Base-by-base conservation (phyloP, 2,888 invertebrate species). In the Aphodius granarius region DNA sequence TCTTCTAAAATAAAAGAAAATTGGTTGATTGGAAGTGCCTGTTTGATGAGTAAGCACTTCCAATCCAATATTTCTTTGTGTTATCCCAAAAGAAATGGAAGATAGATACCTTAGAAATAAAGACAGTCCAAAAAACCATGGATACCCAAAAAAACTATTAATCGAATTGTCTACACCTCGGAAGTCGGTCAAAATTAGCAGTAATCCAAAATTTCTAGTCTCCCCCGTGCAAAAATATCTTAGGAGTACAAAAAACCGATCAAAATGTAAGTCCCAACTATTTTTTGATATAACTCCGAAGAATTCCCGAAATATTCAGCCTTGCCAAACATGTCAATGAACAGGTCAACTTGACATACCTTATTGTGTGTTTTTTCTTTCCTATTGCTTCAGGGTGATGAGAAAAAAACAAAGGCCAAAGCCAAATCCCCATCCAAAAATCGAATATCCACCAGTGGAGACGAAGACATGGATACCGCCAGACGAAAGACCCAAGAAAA, bases 401-500 rank as follows among this genome's bases (percentile, higher is more conserved):
- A 72, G 64, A 72, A 63, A 19, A 22, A 75, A 76, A 64, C 43
- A 72, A 19, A 72, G 71, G 5, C 20, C 20, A 18, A 75, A 73
- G 19, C 75, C 71, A 13, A 78, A 73, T 62, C 76, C 75, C 2
- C 76, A 75, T 16, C 79, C 79, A 5, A 75, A 75, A 20, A 86
- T 86, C 19, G 81, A 82, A 3, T 86, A 86, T 76, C 86, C 86
- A 0, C 86, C 86, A 3, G 82, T 86, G 2, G 80, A 85, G 0
- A 83, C 83, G 0, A 83, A 81, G 78, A 86, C 83, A 84, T 86
- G 86, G 86, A 82, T 85, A 64, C 85, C 86, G 0, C 86, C 86
- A 3, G 83, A 85, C 43, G 72, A 82, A 76, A 79, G 85, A 65
- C 80, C 81, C 17, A 83, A 82, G 76, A 83, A 82, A 77, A 79